These are phyloP conservation scores for Drosophila funebris DNA, from an alignment of 1,140 invertebrate species.

Conservation along the genomic window DNA sequence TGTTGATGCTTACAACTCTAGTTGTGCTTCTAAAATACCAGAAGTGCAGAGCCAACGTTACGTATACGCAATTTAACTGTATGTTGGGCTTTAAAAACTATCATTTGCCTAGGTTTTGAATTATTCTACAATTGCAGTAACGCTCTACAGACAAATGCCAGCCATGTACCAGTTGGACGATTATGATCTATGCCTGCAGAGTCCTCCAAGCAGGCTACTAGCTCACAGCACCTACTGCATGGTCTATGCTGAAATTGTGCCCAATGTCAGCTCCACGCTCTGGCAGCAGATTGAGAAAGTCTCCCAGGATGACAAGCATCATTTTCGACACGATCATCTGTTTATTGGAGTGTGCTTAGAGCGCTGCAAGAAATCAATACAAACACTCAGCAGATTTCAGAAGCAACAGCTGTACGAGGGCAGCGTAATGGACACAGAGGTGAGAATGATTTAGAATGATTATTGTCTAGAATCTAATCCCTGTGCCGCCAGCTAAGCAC, in stretches of 20 bases:
- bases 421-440: slow-evolving; percentile 47
- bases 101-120: background rate
- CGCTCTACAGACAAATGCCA: slow-evolving; percentile 83
- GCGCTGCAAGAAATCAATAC: slow-evolving; percentile 45
- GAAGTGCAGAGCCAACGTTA: background rate
- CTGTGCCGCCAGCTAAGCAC: slow-evolving; percentile 30
- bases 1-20: background rate
- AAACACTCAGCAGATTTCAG: slow-evolving; percentile 5
- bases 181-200: slow-evolving; percentile 83
- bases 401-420: slow-evolving; percentile 34
- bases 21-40: background rate
- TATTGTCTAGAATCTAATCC: background rate
- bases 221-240: slow-evolving; percentile 83
- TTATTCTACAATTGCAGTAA: slow-evolving; percentile 31
- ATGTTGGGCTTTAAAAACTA: slow-evolving; percentile 8
- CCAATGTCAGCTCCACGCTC: slow-evolving; percentile 63
- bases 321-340: slow-evolving; percentile 85
- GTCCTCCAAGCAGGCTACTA: slow-evolving; percentile 30
- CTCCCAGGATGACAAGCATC: slow-evolving; percentile 83
- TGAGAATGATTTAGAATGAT: background rate
- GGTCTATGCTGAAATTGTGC: slow-evolving; percentile 83
- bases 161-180: slow-evolving; percentile 84
- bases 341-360: slow-evolving; percentile 85
- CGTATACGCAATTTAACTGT: slow-evolving; percentile 53
- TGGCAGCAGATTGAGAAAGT: slow-evolving; percentile 84